These are phyloP conservation scores for Rhagophthalmus giganteus DNA, from an alignment of 2,888 invertebrate genomes.

Conservation along the genomic window DNA sequence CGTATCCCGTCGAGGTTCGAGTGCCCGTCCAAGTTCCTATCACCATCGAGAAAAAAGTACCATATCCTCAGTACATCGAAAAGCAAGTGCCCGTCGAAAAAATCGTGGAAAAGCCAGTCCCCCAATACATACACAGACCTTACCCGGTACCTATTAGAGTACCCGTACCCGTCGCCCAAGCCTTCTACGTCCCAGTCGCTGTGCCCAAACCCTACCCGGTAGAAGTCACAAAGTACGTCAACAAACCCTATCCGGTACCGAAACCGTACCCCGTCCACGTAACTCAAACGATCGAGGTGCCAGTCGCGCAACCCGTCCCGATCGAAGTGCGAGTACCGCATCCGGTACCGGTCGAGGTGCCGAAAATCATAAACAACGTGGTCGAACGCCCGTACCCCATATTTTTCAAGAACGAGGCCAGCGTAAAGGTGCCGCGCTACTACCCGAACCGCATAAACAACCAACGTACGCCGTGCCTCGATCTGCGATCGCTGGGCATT, in stretches of 20 bases:
- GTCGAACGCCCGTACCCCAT: conserved; percentile 33
- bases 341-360: conserved; percentile 38
- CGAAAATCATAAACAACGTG: conserved; percentile 30
- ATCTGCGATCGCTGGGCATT: conserved; percentile 7
- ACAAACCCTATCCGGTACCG: conserved; percentile 32
- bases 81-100: conserved; percentile 51
- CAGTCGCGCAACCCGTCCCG: conserved; percentile 41
- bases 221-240: conserved; percentile 33
- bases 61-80: conserved; percentile 50
- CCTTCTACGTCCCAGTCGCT: conserved; percentile 24
- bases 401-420: conserved; percentile 3
- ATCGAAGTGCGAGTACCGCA: conserved; percentile 37
- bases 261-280: conserved; percentile 38
- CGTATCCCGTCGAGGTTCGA: conserved; percentile 34
- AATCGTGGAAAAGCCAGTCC: conserved; percentile 59
- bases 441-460: background rate
- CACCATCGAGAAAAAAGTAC: conserved; percentile 54
- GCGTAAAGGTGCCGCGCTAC: conserved; percentile 1
- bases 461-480: conserved; percentile 25
- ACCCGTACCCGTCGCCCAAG: conserved; percentile 56
- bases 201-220: conserved; percentile 37
- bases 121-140: conserved; percentile 32
- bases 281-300: conserved; percentile 43
- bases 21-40: conserved; percentile 23
- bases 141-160: conserved; percentile 54